Conservation (phyloP, 2,888 invertebrate species). For the Caenorhabditis becei region DNA sequence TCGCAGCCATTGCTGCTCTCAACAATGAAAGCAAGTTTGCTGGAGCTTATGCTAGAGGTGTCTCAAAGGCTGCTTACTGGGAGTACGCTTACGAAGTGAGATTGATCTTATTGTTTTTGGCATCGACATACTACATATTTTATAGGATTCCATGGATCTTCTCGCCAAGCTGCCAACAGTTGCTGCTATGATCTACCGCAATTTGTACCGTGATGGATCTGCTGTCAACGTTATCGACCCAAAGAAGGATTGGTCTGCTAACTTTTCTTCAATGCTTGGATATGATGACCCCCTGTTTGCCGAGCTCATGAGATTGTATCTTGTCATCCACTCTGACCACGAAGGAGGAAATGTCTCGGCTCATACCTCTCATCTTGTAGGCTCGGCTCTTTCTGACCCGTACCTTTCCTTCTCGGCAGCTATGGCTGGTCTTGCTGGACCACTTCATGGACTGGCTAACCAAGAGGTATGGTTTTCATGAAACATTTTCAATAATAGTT, state of each 20-base stretch:
- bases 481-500: not conserved
- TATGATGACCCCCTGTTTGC: constrained; percentile 89
- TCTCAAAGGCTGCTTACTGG: constrained; percentile 88
- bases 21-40: constrained; percentile 95
- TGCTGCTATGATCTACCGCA: constrained; percentile 94
- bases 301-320: constrained; percentile 93
- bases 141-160: constrained; percentile 95
- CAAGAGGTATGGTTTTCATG: constrained; percentile 85
- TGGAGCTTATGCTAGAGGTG: constrained; percentile 91
- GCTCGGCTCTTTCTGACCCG: constrained; percentile 94
- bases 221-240: constrained; percentile 92
- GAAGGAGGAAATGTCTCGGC: constrained; percentile 93
- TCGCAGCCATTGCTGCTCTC: constrained; percentile 91
- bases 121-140: constrained; percentile 82
- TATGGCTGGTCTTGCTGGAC: constrained; percentile 94
- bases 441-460: constrained; percentile 95
- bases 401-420: constrained; percentile 93
- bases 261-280: constrained; percentile 93
- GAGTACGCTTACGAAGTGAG: constrained; percentile 73
- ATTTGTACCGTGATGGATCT: constrained; percentile 90
- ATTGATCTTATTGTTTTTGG: too few species aligned
- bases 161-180: constrained; percentile 95
- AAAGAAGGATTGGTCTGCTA: constrained; percentile 91
- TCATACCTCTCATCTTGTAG: constrained; percentile 94
- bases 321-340: constrained; percentile 90